Evolutionary conservation across 35 echinoderm and acorn worm species (phyloP), one percentile per base, ranked within the genome.

Genomic region (Anneissia japonica): DNA sequence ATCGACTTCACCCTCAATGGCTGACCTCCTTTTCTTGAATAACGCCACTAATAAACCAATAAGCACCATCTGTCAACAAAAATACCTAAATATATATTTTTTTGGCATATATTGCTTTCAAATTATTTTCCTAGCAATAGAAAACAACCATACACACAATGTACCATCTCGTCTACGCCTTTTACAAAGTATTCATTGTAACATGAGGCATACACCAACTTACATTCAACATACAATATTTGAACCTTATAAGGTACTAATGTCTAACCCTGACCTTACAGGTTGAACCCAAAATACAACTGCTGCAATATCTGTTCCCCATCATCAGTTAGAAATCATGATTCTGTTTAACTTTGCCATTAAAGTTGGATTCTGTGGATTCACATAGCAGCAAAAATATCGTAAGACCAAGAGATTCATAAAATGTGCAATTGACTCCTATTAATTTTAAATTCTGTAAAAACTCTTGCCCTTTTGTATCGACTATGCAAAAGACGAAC

Each of bases 1-100:
- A 78, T 97, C 94, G 12, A 97, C 91, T 17, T 74, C 73, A 9
- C 91, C 94, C 21, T 93, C 94, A 46, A 97, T 97, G 0, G 94
- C 29, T 34, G 94, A 97, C 0, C 73, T 74, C 34, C 87, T 83
- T 33, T 85, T 88, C 73, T 89, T 87, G 13, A 90, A 46, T 9
- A 93, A 13, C 0, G 80, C 72, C 30, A 97, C 83, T 0, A 97
- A n/a, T 31, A 93, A 17, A 12, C 84, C 88, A 73, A 97, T 80
- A 1, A 97, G 80, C 11, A 91, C 45, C 55, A 97, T 81, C 94
- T 97, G 81, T 37, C 81, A 84, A 72, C 11, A 80, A 46, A 46
- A 19, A 75, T 29, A 86, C 3, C 30, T 1, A 46, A 16, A 55
- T 7, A 55, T 21, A 12, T 12, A 17, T 17, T 78, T 23, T 23